These are phyloP conservation scores for Lasioglossum marginatum DNA, from an alignment of 2,888 invertebrate genomes.

Conservation along the genomic window DNA sequence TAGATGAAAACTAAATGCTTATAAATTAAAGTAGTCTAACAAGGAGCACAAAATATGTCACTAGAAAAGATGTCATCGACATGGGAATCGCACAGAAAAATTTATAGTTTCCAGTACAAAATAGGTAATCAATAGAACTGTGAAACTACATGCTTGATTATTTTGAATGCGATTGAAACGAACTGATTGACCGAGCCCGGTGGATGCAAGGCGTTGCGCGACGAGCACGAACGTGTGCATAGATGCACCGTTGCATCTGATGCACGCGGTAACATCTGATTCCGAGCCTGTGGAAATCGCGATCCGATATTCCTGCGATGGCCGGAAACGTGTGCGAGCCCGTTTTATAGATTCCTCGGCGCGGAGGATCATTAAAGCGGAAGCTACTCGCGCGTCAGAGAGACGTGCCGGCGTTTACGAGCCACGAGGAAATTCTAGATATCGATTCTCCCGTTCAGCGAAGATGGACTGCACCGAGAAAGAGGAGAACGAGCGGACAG, in stretches of 20 bases:
- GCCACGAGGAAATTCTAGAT: not conserved
- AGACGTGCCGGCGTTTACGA: conserved; percentile 40
- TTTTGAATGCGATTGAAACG: not conserved
- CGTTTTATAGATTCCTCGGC: conserved; percentile 39
- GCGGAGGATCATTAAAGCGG: conserved; percentile 44
- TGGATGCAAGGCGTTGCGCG: not conserved
- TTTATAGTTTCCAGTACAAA: not conserved
- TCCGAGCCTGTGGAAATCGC: conserved; percentile 26
- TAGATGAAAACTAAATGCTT: too few relatives aligned
- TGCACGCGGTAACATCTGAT: not conserved
- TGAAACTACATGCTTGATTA: not conserved
- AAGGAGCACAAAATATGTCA: too few relatives aligned
- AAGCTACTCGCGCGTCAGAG: conserved; percentile 25
- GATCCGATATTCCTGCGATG: conserved; percentile 45
- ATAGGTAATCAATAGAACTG: not conserved
- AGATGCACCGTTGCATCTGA: not conserved
- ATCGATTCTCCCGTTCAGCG: conserved; percentile 35
- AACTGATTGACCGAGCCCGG: not conserved
- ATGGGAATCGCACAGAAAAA: not conserved
- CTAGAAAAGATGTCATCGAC: too few relatives aligned
- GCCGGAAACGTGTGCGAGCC: not conserved
- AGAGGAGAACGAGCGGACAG: not conserved
- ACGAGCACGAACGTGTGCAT: not conserved
- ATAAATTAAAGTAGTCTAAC: too few relatives aligned
- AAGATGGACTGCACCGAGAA: not conserved